A percentile compares a stretch with the other conserved stretches of the same genome.
phyloP scores from a whole-genome alignment of 2,113 vertebrate species.

The Oenanthe oenanthe region DNA sequence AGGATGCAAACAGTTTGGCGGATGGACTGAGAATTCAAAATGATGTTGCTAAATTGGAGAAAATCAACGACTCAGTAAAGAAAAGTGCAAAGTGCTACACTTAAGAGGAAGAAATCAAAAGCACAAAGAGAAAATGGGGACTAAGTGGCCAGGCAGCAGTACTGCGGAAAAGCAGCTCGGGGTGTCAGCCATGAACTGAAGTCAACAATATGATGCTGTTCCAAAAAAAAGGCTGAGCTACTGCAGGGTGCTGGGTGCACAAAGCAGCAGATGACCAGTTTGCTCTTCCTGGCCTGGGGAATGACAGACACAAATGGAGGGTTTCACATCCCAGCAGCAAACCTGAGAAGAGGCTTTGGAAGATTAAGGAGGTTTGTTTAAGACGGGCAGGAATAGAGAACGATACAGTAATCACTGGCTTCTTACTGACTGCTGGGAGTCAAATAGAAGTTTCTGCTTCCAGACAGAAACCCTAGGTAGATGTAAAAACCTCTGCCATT shows the following conservation, averaged over 20 bases:
- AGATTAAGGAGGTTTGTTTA: background rate
- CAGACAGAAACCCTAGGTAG: background rate
- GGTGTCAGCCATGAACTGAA: conserved; percentile 8
- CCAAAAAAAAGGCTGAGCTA: background rate
- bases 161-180: background rate
- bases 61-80: conserved; percentile 62
- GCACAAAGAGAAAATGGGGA: conserved; percentile 44
- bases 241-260: background rate
- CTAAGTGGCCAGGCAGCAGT: conserved; percentile 3
- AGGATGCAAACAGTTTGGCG: conserved; percentile 66
- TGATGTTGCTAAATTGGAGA: conserved; percentile 59
- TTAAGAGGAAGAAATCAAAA: conserved; percentile 61
- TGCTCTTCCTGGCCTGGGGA: background rate
- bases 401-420: background rate
- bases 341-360: background rate
- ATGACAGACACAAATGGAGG: background rate
- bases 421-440: background rate
- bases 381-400: background rate
- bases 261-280: background rate
- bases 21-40: conserved; percentile 65
- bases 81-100: conserved; percentile 55
- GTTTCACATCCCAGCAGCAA: background rate
- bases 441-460: background rate
- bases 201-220: background rate
- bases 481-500: background rate